phyloP scores from a whole-genome alignment of 2,888 invertebrate species.

The Dryococelus australis region DNA sequence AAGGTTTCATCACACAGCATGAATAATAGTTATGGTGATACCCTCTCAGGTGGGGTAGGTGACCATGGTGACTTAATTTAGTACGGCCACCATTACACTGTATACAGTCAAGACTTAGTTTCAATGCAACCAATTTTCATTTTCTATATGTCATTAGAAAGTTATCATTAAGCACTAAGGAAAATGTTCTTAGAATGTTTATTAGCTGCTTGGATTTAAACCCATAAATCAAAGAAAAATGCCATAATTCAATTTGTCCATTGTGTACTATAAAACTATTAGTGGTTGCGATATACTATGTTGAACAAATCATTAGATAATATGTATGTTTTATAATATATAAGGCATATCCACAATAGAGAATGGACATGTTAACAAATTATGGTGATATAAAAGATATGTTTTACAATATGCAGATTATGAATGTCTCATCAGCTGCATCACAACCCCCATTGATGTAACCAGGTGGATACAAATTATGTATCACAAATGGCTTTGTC shows the following conservation, averaged over 20 bases:
- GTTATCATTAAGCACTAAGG: not conserved
- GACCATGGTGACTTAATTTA: not conserved
- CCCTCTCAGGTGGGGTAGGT: not conserved
- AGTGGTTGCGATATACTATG: not conserved
- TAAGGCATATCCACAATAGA: not conserved
- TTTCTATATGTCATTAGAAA: not conserved
- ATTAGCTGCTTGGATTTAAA: slow-evolving; percentile 5
- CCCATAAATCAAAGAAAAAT: not conserved
- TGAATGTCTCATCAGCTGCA: not conserved
- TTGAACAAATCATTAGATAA: not conserved
- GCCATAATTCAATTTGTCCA: not conserved
- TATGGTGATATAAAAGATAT: not conserved
- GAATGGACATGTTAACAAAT: not conserved
- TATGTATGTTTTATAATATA: not conserved
- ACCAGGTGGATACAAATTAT: not conserved
- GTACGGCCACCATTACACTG: not conserved
- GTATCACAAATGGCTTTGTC: slow-evolving; percentile 16
- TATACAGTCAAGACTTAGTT: not conserved
- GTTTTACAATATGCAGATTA: not conserved
- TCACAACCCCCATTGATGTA: slow-evolving; percentile 26
- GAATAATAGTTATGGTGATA: slow-evolving; percentile 7
- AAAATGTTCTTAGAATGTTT: not conserved
- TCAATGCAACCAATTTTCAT: not conserved
- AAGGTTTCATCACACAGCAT: not conserved
- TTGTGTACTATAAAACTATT: not conserved